Base-by-base conservation (phyloP, 2,797 vertebrate genomes). In the Cyclura pinguis region DNA sequence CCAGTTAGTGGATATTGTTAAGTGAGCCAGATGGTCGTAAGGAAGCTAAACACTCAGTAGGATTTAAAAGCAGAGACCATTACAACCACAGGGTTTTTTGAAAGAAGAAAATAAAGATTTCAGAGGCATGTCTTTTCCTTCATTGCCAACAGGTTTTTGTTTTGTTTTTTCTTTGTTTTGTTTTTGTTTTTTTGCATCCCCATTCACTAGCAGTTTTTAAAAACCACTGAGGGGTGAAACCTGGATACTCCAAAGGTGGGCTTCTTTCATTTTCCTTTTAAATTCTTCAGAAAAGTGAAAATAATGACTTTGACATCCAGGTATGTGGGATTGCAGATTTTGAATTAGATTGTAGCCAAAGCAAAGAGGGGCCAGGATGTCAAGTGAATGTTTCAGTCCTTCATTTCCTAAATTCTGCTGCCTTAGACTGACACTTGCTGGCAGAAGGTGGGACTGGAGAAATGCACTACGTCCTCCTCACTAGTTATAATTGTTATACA, bases 401-500 rank as follows among this genome's bases (percentile, higher is more conserved):
- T 87, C 87, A 6, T 81, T 90, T 87, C 55, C 62, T 91, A 81
- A 93, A 59, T 92, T 95, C 88, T 74, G 76, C 62, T 97, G 96
- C 93, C 92, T 96, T 95, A 95, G 69, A 94, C 93, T 97, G 97
- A 97, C 97, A 96, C 95, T 97, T 97, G 92, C 95, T 96, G 97
- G 97, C 95, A 93, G 91, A 91, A 94, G 76, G 35, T 87, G 91
- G 91, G 93, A 96, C 72, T 96, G 76, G 82, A n/a, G 24, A 38
- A 93, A 80, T 84, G 27, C 16, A 16, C 38, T 35, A 50, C 0
- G 1, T 4, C 64, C 27, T 24, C 50, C 4, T 24, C 67, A 69
- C 67, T 18, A 35, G 32, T 3, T 69, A 69, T 42, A 32, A 69
- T 32, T 57, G 7, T 3, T 67, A 47, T 13, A 27, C 5, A 38